Base-by-base conservation (phyloP, 2,113 vertebrate genomes). In the Ceuthmochares aereus region DNA sequence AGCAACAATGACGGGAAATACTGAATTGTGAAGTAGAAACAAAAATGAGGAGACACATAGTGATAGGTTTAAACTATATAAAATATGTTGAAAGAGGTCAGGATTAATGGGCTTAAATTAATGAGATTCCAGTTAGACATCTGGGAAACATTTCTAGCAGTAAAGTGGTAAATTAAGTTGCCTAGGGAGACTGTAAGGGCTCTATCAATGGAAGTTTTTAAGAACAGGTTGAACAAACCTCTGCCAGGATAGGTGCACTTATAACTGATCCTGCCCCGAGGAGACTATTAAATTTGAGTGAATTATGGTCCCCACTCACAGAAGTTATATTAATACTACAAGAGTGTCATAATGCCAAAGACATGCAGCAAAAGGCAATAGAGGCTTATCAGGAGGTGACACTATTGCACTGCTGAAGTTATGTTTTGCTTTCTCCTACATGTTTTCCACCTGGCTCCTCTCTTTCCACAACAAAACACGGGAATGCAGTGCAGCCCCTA, bases 221-320 rank as follows among this genome's bases (percentile, higher is more conserved):
- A 81, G 69, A 81, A 84, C 34, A 93, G n/a, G 55, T 91, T 93
- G 87, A 84, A 56, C 64, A 87, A 96, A 89, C 47, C 32, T 91
- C 73, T 75, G 51, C 45, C 3, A 1, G 68, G 64, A 93, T 70
- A 74, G 42, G 73, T 74, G n/a, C 43, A 81, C 73, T 91, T 86
- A 15, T 72, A 78, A 75, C 60, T 55, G 60, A 90, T 67, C 36
- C 47, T 89, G 60, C 87, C 84, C 47, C 43, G 34, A 94, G 77
- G 73, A 89, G 60, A 81, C 77, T 81, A 84, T 84, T 89, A 95
- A 81, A 78, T 84, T 81, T 95, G 29, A 1, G 8, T 95, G 84
- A 96, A 74, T 81, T 91, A 89, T 74, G 47, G 69, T 74, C 17
- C 25, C 37, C 5, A 6, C 14, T 93, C 43, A 63, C 34, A 59